A percentile compares a stretch with the other conserved stretches of the same genome.
Conservation (phyloP, 2,888 invertebrate genomes). For the Cremastinae sp. region DNA sequence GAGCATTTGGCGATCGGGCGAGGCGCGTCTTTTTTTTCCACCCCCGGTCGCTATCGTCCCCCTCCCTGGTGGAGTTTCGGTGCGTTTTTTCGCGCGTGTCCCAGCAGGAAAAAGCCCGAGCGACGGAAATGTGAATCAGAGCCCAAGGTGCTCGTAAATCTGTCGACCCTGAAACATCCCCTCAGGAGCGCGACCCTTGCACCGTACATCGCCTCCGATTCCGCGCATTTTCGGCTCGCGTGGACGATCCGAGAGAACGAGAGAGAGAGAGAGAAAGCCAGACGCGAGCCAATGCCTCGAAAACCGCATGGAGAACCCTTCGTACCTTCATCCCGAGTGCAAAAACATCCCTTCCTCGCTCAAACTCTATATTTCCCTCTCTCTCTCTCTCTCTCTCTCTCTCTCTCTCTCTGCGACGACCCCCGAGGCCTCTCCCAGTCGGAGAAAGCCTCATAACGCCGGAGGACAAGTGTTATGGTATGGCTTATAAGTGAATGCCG, state of each 20-base stretch:
- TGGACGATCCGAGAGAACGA: slow-evolving; percentile 8
- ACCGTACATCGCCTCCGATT: slow-evolving; percentile 46
- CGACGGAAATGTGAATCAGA: slow-evolving; percentile 76
- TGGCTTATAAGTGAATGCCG: slow-evolving; percentile 80
- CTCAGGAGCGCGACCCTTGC: slow-evolving; percentile 50
- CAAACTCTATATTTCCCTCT: too few species aligned
- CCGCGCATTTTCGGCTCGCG: background rate
- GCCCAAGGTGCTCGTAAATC: slow-evolving; percentile 80
- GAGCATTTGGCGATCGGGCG: slow-evolving; percentile 75
- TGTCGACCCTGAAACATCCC: slow-evolving; percentile 72
- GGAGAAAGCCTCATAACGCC: slow-evolving; percentile 74
- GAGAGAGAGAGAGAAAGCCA: too few species aligned
- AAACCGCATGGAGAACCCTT: slow-evolving; percentile 38
- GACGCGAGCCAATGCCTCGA: slow-evolving; percentile 33
- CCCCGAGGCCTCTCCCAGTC: background rate
- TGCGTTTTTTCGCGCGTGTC: background rate
- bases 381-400: too few species aligned
- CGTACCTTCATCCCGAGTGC: slow-evolving; percentile 39
- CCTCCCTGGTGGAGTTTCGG: background rate
- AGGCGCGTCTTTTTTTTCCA: slow-evolving; percentile 21
- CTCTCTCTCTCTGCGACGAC: background rate
- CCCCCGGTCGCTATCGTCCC: slow-evolving; percentile 18
- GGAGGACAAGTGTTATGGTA: slow-evolving; percentile 80
- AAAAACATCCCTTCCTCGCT: slow-evolving; percentile 45
- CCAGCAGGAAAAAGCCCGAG: slow-evolving; percentile 44